Evolutionary conservation across 2,888 invertebrate genomes (phyloP), one percentile per base, ranked within the genome.

Genomic region (Orgyia antiqua): DNA sequence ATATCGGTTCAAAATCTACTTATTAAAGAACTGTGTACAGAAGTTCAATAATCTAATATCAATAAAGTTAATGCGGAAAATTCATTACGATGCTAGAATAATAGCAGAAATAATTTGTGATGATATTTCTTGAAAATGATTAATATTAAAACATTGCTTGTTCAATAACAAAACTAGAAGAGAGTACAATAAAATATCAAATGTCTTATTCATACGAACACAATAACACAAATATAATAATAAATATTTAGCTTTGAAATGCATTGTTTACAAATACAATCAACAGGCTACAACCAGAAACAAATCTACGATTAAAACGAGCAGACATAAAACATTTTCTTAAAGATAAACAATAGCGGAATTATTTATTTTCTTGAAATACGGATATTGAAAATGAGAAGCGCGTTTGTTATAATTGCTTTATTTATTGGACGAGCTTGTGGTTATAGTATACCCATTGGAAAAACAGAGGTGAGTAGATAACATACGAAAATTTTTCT

Each of bases 391-490:
- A 53, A 57, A 65, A 77, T 78, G 76, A 69, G 56, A 60, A 68
- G 59, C 57, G 51, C 39, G 42, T 51, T 59, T 55, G 49, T 59
- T 61, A 58, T 68, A 63, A 57, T 75, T 62, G 44, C 51, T 42
- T 54, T 69, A 48, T 61, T 54, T 67, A 58, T 72, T 51, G 58
- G 58, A 53, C 43, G 63, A 41, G 49, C 47, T 59, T 58, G 45
- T 40, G 74, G 65, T 68, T 59, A 63, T 63, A 58, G 62, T 49
- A 50, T 65, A 53, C 59, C 68, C 48, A 33, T 54, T 39, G 53
- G 59, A 47, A 35, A 42, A 45, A 27, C 50, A 29, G 48, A 70
- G 67, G 78, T 77, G 49, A 73, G 77, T 64, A 52, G 32, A 40
- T 34, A 34, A 29, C 17, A 4, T n/a, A n/a, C n/a, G n/a, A n/a